Base-by-base conservation (phyloP, 2,797 vertebrate genomes). In the Arrhamphus sclerolepis region DNA sequence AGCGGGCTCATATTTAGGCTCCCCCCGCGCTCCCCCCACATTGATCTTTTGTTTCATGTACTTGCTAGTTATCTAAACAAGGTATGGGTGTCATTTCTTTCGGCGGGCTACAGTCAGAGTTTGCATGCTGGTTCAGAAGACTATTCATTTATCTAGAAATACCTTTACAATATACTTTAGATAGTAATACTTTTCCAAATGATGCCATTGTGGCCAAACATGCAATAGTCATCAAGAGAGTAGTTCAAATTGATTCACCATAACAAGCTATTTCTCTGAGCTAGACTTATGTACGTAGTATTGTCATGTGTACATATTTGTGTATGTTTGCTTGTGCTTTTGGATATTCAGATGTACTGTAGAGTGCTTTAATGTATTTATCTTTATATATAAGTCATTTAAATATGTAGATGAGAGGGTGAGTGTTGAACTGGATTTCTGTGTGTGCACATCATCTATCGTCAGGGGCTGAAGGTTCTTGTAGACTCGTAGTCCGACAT, bases 401-500 rank as follows among this genome's bases (percentile, higher is more conserved):
- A 64, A 77, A 69, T 62, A 65, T 72, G 31, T 52, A 29, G 53
- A 48, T 70, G 38, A 57, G 54, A 46, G 56, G 70, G 29, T 91
- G 93, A 90, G 75, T 78, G 87, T 93, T 13, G 34, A 51, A 42
- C 40, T 34, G 85, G 90, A 89, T 87, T 81, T 86, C 72, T 87
- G 73, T 77, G 52, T 78, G 52, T 83, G 83, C 72, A 58, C 72
- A 66, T 77, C 76, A 87, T 87, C 70, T 82, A 73, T 81, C 68
- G 85, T 94, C 95, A 98, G 70, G 96, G 97, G 84, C 95, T 97
- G 85, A 98, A 95, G 78, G 96, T 94, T 91, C 95, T 94, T 84
- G 95, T 95, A 92, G 97, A 95, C 90, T 98, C 97, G 1, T 92
- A 99, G 81, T 99, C 96, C 9, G 97, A 95, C 78, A 96, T 81